Evolutionary conservation across 2,113 vertebrate species (phyloP).

Genomic region (Otolemur garnettii): DNA sequence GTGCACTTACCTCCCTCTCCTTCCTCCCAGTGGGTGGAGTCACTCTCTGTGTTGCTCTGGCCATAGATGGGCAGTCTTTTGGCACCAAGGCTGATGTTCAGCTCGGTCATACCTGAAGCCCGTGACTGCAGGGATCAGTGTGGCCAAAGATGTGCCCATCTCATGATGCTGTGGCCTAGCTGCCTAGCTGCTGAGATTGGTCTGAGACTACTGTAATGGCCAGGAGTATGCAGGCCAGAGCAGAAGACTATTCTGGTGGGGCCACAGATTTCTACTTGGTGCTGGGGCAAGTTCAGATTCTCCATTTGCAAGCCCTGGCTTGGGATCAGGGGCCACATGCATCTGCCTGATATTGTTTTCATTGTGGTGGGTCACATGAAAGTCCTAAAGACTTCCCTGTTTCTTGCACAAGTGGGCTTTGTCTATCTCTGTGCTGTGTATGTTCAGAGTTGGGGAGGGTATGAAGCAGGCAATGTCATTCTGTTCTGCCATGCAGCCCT

Average conservation of each 20-base stretch:
- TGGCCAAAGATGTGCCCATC: not conserved
- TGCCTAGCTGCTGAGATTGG: not conserved
- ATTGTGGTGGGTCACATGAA: not conserved
- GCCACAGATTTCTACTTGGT: not conserved
- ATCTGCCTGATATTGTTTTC: not conserved
- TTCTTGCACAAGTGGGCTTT: not conserved
- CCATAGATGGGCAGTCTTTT: too few species aligned
- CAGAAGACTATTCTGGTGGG: not conserved
- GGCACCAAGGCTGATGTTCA: too few species aligned
- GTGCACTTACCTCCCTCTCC: too few species aligned
- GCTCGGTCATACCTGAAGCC: not conserved
- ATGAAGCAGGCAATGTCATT: not conserved
- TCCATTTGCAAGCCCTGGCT: not conserved
- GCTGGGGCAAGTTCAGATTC: not conserved
- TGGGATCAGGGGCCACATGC: not conserved
- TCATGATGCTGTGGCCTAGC: not conserved
- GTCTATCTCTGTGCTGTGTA: not conserved
- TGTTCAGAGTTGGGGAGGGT: not conserved
- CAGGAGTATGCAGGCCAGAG: not conserved
- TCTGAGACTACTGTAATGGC: too few species aligned
- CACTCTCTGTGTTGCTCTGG: too few species aligned
- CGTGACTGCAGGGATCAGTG: not conserved
- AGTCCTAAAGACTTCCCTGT: not conserved
- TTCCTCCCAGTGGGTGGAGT: too few species aligned
- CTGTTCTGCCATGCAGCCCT: not conserved